Base-by-base conservation (phyloP, 1,140 invertebrate genomes). In the Drosophila chauvacae region DNA sequence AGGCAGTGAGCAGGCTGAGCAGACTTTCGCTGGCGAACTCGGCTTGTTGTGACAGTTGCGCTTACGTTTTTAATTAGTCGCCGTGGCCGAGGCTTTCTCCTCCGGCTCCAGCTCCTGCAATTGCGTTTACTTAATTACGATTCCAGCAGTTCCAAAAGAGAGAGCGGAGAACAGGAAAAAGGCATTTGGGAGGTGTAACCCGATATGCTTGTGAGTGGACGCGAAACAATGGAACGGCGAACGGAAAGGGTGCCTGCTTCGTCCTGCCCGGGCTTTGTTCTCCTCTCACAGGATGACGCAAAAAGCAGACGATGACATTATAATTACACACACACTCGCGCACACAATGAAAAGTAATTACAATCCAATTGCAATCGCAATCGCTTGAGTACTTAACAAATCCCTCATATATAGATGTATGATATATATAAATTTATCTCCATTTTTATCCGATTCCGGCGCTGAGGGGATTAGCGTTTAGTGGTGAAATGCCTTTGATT, bases 121-220 rank as follows among this genome's bases (percentile, higher is more conserved):
- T 59, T 60, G 62, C 58, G 57, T 48, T 65, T 50, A 75, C 69
- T 78, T 65, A 75, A 72, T 83, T 88, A 83, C 81, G 70, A 79
- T 44, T 72, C 70, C 10, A 14, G 66, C 33, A 45, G 26, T 44
- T 45, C 7, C 20, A 45, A 20, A 9, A 26, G 7, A 13, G n/a
- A 11, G 28, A 69, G 20, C 26, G 47, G 26, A 18, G 28, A n/a
- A 6, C 69, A 48, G 80, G 64, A 58, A 59, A 76, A 55, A 70
- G 74, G 47, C 80, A 80, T 66, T 77, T 66, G 74, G 77, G 78
- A 73, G 75, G 62, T 81, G 85, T 90, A 90, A 90, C 70, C 42
- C 48, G 81, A 90, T 90, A 90, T 62, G 85, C 85, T 88, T 88
- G 85, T 90, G 85, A 87, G 80, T 80, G 81, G 73, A 76, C 66